phyloP scores from a whole-genome alignment of 2,113 vertebrate genomes.

The Neodontobutis hainanensis region DNA sequence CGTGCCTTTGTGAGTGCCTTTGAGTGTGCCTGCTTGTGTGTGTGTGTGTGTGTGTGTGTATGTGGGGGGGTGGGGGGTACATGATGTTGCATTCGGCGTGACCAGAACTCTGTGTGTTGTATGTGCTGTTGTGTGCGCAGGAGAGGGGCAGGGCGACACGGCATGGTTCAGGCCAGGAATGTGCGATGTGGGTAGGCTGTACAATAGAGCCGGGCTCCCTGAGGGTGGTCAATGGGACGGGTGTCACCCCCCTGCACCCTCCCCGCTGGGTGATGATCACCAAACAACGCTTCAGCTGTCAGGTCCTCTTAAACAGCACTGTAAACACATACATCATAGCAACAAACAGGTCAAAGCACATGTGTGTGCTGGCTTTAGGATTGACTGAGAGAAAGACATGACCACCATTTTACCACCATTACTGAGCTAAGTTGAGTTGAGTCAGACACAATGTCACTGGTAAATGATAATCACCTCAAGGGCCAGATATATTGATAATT shows the following conservation, averaged over 20 bases:
- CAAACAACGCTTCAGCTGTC: conserved; percentile 68
- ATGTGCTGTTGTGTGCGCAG: conserved; percentile 48
- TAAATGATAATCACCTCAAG: too few relatives aligned
- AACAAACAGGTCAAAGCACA: conserved; percentile 22
- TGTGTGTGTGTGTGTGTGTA: too few relatives aligned
- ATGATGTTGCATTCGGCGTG: conserved; percentile 24
- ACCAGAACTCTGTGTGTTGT: conserved; percentile 40
- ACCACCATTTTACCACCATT: conserved; percentile 11
- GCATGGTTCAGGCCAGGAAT: conserved; percentile 69
- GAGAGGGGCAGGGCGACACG: conserved; percentile 33
- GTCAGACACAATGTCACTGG: too few relatives aligned
- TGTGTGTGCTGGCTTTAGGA: background rate
- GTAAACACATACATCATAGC: conserved; percentile 35
- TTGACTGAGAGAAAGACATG: background rate
- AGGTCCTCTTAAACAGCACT: conserved; percentile 60
- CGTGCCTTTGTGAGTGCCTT: conserved; percentile 30
- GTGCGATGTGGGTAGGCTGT: conserved; percentile 63
- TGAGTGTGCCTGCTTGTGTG: conserved; percentile 14
- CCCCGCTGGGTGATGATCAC: conserved; percentile 72
- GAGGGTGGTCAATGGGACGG: conserved; percentile 67
- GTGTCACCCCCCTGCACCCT: conserved; percentile 69
- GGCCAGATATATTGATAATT: too few relatives aligned
- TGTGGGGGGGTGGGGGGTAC: conserved; percentile 10
- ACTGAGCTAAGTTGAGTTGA: too few relatives aligned
- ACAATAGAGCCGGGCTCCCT: conserved; percentile 75